Evolutionary conservation across 2,797 vertebrate species (phyloP), one percentile per base, ranked within the genome.

Genomic region (Myoxocephalus aenaeus): DNA sequence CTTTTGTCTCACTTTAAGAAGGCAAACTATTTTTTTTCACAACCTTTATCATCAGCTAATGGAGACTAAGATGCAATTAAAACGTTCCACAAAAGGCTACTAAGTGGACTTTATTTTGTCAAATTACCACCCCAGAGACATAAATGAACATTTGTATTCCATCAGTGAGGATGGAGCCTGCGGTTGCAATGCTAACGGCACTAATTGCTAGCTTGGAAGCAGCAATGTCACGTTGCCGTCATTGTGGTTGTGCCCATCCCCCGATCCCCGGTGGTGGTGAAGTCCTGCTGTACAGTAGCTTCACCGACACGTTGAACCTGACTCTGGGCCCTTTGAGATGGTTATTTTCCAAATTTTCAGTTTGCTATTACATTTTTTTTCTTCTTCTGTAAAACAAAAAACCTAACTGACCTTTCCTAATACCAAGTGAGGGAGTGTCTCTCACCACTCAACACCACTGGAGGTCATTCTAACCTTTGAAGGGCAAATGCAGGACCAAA

Each of bases 381-480:
- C 8, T 50, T 20, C 20, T 11, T 32, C 62, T 29, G 9, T 18
- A 36, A 66, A 56, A 69, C 20, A 61, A 57, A 79, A 81, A 82
- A 77, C 0, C 59, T 80, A 75, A 68, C 59, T 84, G 88, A 93
- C 92, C 88, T 92, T 92, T 90, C 38, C 32, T 62, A 48, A 73
- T 74, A 71, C 77, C 72, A 80, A 84, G 77, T 62, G 61, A 82
- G 38, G 65, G 57, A 70, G 70, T 8, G 8, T 51, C 25, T 53
- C 68, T 65, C 54, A 36, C 72, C 27, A 0, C 40, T 17, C 70
- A 70, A 62, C 86, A 51, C 87, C 72, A 80, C 86, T 83, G 82
- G 82, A 88, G 86, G 87, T 90, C 87, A 84, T 81, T 86, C 48
- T 90, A 90, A 93, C 89, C 88, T 92, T 92, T 91, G 89, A 90